Conservation (phyloP, 1,140 invertebrate species). For the Meloidogyne exigua region DNA sequence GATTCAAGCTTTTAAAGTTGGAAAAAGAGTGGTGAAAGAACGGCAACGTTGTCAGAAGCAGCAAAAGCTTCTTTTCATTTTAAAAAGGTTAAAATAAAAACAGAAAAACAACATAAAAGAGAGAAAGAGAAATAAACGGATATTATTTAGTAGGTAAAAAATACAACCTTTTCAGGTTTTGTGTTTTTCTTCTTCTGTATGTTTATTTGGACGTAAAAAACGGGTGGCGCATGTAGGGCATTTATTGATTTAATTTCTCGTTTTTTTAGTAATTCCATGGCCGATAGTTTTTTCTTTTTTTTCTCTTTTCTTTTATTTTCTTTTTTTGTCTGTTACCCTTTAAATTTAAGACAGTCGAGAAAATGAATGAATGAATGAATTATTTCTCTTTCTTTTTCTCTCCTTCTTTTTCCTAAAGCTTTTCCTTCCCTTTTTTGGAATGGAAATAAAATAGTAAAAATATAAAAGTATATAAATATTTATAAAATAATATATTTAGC, state of each 20-base stretch:
- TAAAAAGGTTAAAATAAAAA: not conserved
- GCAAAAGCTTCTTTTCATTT: not conserved
- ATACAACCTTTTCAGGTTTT: not conserved
- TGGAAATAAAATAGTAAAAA: no score
- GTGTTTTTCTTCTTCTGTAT: not conserved
- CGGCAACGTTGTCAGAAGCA: no score
- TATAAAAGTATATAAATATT: no score
- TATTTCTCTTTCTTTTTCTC: no score
- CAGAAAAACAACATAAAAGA: no score
- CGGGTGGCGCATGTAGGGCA: slow-evolving; percentile 3
- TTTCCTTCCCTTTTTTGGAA: no score
- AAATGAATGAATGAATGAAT: not conserved
- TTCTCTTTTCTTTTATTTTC: not conserved
- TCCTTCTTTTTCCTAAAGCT: no score
- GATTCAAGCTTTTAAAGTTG: not conserved
- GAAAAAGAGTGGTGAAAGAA: not conserved
- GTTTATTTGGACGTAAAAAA: not conserved
- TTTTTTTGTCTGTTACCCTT: no score
- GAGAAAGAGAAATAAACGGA: not conserved
- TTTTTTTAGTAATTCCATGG: not conserved
- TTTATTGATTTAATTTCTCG: not conserved
- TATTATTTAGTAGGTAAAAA: not conserved
- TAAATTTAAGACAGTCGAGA: not conserved
- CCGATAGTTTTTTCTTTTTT: not conserved
- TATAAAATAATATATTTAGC: no score